phyloP scores from a whole-genome alignment of 64 coral and sea anemone species.

The Orbicella faveolata region DNA sequence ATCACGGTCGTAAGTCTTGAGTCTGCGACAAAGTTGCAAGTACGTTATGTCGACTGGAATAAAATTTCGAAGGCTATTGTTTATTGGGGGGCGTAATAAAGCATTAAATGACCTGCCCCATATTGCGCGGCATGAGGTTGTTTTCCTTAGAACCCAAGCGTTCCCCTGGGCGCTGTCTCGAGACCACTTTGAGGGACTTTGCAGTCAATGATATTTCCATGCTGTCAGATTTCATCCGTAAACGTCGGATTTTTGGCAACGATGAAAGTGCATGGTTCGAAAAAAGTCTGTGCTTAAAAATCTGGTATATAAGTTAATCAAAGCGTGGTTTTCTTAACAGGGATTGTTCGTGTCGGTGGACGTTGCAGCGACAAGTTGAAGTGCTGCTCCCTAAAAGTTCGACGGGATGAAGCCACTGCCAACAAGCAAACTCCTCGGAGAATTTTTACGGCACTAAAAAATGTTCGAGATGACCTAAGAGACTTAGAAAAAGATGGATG shows the following conservation, averaged over 20 bases:
- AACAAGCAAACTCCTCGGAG: not conserved
- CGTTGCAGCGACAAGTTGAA: not conserved
- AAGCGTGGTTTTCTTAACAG: not conserved
- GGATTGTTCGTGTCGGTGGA: not conserved
- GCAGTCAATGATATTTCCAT: too few species aligned
- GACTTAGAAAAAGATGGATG: slow-evolving; percentile 16
- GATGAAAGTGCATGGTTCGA: not conserved
- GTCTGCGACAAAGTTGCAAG: slow-evolving; percentile 69
- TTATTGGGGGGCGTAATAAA: not conserved
- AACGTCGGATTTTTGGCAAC: not conserved
- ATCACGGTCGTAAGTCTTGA: slow-evolving; percentile 63
- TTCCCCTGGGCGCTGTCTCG: not conserved
- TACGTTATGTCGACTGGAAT: slow-evolving; percentile 18
- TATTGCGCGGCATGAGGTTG: not conserved
- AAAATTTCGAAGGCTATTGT: not conserved
- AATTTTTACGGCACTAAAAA: not conserved
- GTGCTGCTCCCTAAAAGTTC: not conserved
- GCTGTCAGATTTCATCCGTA: too few species aligned
- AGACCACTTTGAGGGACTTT: not conserved
- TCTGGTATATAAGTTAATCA: not conserved
- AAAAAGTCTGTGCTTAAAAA: not conserved
- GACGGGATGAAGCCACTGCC: not conserved
- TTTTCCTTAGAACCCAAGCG: not conserved
- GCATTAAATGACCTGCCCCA: not conserved
- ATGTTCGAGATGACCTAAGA: not conserved